Evolutionary conservation across 2,113 vertebrate genomes (phyloP).

Genomic region (Vombatus ursinus): DNA sequence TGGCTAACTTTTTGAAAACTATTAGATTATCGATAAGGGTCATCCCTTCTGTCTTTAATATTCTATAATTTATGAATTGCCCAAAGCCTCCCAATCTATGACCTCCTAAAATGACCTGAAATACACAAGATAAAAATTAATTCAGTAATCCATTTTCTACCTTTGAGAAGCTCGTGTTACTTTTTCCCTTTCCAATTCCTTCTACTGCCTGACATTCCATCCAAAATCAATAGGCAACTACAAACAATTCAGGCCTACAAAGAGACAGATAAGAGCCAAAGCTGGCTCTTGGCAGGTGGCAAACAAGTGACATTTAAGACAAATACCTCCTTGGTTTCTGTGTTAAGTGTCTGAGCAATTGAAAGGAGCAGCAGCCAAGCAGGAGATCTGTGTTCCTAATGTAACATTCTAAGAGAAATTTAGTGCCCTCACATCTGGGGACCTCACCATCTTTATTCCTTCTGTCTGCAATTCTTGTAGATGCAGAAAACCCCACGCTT

Average conservation of each 20-base stretch:
- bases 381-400: background rate
- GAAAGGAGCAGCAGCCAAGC: background rate
- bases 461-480: background rate
- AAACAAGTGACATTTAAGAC: background rate
- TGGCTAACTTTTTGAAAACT: background rate
- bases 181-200: constrained; percentile 20
- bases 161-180: background rate
- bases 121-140: constrained; percentile 25
- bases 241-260: constrained; percentile 4
- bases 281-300: background rate
- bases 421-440: background rate
- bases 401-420: background rate
- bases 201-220: background rate
- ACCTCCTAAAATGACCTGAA: constrained; percentile 17
- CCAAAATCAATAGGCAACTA: constrained; percentile 42
- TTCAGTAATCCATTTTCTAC: constrained; percentile 19
- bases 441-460: background rate
- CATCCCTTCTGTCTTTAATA: background rate
- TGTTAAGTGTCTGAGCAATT: background rate
- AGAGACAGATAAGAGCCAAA: background rate
- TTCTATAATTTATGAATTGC: background rate
- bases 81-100: background rate
- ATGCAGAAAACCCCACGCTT: background rate
- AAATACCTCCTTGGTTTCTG: constrained; percentile 30
- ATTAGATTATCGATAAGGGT: background rate